These are phyloP conservation scores for Arctia plantaginis DNA, from an alignment of 2,888 invertebrate species.

Conservation along the genomic window DNA sequence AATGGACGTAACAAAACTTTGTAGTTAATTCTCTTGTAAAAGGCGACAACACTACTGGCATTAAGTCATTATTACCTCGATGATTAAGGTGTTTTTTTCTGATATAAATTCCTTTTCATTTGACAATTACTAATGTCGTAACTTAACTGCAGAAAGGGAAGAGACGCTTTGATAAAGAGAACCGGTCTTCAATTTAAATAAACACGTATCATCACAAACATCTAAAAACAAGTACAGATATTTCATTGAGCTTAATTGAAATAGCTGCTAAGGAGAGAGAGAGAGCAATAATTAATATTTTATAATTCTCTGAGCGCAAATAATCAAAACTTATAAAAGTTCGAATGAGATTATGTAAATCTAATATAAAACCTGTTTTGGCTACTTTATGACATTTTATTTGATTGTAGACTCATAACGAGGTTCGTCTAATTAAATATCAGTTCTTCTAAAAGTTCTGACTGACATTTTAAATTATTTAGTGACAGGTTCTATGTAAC, in stretches of 20 bases:
- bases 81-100: background rate
- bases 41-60: slow-evolving; percentile 13
- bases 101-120: background rate
- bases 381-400: background rate
- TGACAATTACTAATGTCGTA: background rate
- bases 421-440: background rate
- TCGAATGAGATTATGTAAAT: background rate
- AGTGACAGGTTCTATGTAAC: background rate
- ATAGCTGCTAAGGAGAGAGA: background rate
- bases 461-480: background rate
- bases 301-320: background rate
- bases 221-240: background rate
- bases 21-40: slow-evolving; percentile 31
- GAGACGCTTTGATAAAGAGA: background rate
- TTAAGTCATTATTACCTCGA: background rate
- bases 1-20: slow-evolving; percentile 48
- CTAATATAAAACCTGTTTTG: background rate
- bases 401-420: background rate
- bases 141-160: background rate
- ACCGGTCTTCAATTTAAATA: background rate
- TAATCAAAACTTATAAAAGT: background rate
- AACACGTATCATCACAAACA: background rate
- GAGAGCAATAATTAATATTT: background rate
- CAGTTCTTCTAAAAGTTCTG: background rate
- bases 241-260: background rate